Evolutionary conservation across 1,140 invertebrate species (phyloP), one percentile per base, ranked within the genome.

Genomic region (Anadara kagoshimensis): DNA sequence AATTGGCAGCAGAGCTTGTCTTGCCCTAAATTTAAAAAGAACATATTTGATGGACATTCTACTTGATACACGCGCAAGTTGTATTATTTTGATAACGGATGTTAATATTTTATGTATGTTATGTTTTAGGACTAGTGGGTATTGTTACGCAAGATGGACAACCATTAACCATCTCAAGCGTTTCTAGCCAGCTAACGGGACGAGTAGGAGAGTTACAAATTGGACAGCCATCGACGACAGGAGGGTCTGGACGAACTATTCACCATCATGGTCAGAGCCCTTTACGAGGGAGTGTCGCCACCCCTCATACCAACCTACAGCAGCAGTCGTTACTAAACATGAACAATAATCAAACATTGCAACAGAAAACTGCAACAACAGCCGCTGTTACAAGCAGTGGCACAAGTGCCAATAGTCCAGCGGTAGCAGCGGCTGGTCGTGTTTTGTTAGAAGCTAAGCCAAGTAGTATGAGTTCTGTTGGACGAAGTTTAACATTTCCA

Each of bases 191-290:
- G 18, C 45, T 36, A 49, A 43, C 64, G 12, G 45, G 22, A 18
- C 26, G 26, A 43, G 41, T 44, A 59, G 64, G 45, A 24, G 75
- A 63, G 47, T 69, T 63, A 62, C 64, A 63, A 54, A 68, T 45
- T 53, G 26, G 56, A 45, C 67, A 47, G 20, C 57, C 43, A 47
- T 53, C 43, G 45, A 58, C 45, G 18, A 26, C 67, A 62, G 49
- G 44, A 59, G 61, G 26, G 61, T n/a, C 54, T 36, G 83, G 82
- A 41, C 79, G 80, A 24, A 87, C 85, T 64, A 79, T 87, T 68
- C 84, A 87, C 70, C 86, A 87, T 76, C 80, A 77, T 77, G 84
- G 84, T 79, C 84, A 81, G 62, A 83, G 76, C 79, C 77, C 82
- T 59, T 63, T 76, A 45, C 62, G 79, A 58, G 77, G 76, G 58